Percentiles rank a stretch among this genome's conserved stretches.
Evolutionary conservation across 2,797 vertebrate species (phyloP).

Genomic region (Thalassophryne amazonica): DNA sequence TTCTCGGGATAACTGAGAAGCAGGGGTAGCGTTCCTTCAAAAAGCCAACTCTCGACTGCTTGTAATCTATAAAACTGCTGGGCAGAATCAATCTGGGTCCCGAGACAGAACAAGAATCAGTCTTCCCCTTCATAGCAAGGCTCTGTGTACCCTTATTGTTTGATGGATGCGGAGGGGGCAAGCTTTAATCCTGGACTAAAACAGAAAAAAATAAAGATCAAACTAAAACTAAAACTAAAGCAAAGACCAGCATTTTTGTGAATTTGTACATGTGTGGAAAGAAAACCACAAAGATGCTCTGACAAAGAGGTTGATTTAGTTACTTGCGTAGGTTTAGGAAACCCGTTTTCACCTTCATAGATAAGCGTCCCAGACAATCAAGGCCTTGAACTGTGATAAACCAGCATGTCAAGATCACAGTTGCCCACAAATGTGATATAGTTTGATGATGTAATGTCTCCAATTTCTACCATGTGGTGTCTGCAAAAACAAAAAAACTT

Average conservation of each 20-base stretch:
- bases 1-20: slow-evolving; percentile 18
- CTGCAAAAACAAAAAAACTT: too few relatives aligned
- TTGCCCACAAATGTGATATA: too few relatives aligned
- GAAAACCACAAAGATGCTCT: slow-evolving; percentile 1
- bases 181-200: slow-evolving; percentile 78
- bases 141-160: slow-evolving; percentile 66
- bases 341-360: too few relatives aligned
- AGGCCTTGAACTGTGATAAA: too few relatives aligned
- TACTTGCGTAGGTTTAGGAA: too few relatives aligned
- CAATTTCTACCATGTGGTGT: too few relatives aligned
- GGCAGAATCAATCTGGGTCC: slow-evolving; percentile 67
- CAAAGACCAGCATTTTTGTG: too few relatives aligned
- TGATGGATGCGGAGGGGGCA: slow-evolving; percentile 72
- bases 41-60: slow-evolving; percentile 38
- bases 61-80: slow-evolving; percentile 67
- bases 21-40: slow-evolving; percentile 38
- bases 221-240: not conserved
- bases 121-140: slow-evolving; percentile 45
- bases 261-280: slow-evolving; percentile 26
- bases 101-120: slow-evolving; percentile 42
- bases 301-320: slow-evolving; percentile 26
- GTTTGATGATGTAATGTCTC: too few relatives aligned
- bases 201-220: slow-evolving; percentile 49
- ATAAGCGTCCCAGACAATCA: too few relatives aligned
- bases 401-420: too few relatives aligned